Evolutionary conservation across 2,888 invertebrate species (phyloP).

Genomic region (Nezara viridula): DNA sequence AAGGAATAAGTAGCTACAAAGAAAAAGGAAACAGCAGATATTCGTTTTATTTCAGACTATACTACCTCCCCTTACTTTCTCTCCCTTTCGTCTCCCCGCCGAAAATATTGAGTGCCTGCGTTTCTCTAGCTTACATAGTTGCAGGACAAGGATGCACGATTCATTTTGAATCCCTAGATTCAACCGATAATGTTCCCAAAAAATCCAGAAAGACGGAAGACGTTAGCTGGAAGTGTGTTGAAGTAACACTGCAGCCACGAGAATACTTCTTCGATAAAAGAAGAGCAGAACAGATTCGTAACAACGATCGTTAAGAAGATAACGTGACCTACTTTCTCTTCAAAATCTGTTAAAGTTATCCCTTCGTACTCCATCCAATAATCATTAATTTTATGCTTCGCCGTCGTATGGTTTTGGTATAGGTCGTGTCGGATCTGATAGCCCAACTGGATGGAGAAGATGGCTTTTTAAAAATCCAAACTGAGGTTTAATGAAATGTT

Average conservation of each 20-base stretch:
- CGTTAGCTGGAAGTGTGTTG: neutral
- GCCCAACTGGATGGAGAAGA: neutral
- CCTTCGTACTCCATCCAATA: neutral
- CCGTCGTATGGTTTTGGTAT: neutral
- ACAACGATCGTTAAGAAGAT: neutral
- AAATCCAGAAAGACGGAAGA: neutral
- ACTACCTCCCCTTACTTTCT: too few species aligned
- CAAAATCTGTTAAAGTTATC: neutral
- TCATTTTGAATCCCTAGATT: neutral
- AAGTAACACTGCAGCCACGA: neutral
- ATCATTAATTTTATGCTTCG: slow-evolving; percentile 3
- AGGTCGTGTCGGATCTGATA: slow-evolving; percentile 19
- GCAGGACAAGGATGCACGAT: too few species aligned
- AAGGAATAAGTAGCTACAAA: too few species aligned
- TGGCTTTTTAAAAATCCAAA: neutral
- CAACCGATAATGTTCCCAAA: neutral
- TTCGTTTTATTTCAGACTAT: too few species aligned
- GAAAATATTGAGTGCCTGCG: too few species aligned
- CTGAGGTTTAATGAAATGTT: neutral
- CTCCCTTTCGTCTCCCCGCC: too few species aligned
- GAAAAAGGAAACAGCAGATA: too few species aligned
- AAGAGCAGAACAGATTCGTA: neutral
- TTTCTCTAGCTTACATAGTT: too few species aligned
- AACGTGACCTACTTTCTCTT: neutral
- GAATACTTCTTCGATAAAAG: neutral